Conservation (phyloP, 2,888 invertebrate genomes). For the Pristionchus japonicus region DNA sequence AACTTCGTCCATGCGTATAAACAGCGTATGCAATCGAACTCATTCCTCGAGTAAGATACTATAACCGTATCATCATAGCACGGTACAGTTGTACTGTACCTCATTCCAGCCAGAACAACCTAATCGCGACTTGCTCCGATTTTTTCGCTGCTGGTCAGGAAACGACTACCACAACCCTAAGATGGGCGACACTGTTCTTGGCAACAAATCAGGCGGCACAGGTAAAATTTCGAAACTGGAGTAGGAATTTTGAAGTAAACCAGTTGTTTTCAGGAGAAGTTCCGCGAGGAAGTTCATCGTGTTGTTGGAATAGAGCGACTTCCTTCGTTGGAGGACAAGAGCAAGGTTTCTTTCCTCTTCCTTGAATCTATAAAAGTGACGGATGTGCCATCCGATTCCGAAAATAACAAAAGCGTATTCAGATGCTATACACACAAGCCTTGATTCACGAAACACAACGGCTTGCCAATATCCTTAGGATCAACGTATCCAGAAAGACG, state of each 20-base stretch:
- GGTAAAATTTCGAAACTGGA: too few relatives aligned
- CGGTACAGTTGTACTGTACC: too few relatives aligned
- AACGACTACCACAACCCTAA: background rate
- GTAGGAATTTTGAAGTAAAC: too few relatives aligned
- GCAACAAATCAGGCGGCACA: background rate
- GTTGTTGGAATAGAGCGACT: background rate
- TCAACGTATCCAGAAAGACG: background rate
- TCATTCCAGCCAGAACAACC: background rate
- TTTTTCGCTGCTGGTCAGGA: constrained; percentile 3
- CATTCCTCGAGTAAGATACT: background rate
- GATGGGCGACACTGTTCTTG: background rate
- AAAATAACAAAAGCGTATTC: too few relatives aligned
- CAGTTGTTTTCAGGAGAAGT: background rate
- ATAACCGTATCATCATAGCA: too few relatives aligned
- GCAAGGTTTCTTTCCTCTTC: too few relatives aligned
- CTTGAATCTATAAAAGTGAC: too few relatives aligned
- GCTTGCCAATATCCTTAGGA: background rate
- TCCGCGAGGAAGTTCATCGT: background rate
- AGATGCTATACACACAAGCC: background rate
- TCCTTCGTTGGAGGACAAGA: background rate
- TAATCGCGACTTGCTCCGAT: background rate
- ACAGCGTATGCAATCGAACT: background rate
- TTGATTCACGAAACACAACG: background rate
- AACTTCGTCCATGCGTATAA: background rate
- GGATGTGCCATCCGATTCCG: too few relatives aligned